These are phyloP conservation scores for Plotosus lineatus DNA, from an alignment of 2,113 vertebrate species.

Conservation along the genomic window DNA sequence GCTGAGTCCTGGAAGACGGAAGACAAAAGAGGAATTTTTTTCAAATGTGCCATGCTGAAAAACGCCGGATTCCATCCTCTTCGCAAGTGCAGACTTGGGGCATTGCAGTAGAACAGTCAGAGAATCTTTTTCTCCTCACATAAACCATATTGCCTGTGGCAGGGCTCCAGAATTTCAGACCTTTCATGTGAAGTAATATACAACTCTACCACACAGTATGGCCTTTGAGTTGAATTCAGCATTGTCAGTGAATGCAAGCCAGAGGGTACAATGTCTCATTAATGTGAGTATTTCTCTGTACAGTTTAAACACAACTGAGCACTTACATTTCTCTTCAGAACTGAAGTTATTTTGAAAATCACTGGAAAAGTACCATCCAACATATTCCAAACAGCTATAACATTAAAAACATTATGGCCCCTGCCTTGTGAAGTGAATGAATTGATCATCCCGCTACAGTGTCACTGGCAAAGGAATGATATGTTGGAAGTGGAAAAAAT, in stretches of 20 bases:
- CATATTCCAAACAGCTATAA: not conserved
- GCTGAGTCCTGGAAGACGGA: not conserved
- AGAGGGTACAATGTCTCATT: not conserved
- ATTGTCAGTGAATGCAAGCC: not conserved
- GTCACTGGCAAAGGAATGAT: too few relatives aligned
- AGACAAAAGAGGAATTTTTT: constrained; percentile 20
- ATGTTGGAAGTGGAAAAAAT: too few relatives aligned
- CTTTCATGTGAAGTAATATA: not conserved
- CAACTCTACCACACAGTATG: not conserved
- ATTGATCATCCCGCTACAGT: too few relatives aligned
- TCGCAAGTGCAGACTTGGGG: constrained; percentile 7
- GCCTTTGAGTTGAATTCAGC: not conserved
- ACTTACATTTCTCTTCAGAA: not conserved
- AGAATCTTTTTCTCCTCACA: constrained; percentile 8
- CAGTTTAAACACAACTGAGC: not conserved
- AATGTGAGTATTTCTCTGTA: not conserved
- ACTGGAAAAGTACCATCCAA: not conserved
- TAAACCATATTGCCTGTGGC: not conserved
- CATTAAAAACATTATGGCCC: not conserved
- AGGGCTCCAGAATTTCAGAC: constrained; percentile 13
- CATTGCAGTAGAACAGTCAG: not conserved
- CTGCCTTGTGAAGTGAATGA: too few relatives aligned
- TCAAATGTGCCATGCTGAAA: not conserved
- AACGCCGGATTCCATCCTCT: constrained; percentile 5
- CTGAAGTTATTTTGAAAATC: not conserved